These are phyloP conservation scores for Diabrotica balteata DNA, from an alignment of 2,888 invertebrate genomes.

Conservation along the genomic window DNA sequence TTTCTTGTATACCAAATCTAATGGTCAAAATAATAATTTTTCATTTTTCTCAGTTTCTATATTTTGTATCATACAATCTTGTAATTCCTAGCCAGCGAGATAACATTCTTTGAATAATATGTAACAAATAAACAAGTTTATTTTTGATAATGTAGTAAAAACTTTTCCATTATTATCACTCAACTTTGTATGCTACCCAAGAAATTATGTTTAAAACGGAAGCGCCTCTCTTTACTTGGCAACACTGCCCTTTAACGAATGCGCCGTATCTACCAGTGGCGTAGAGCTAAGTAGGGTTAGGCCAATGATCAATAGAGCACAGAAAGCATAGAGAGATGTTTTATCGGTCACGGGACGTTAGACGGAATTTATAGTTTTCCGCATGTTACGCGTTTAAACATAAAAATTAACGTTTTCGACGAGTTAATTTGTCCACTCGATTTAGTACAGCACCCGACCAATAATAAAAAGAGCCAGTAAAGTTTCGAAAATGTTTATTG, in stretches of 20 bases:
- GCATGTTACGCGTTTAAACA: constrained; percentile 10
- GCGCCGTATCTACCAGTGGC: constrained; percentile 12
- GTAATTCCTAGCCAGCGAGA: no score
- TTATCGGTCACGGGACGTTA: constrained; percentile 10
- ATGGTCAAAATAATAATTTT: no score
- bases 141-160: no score
- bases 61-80: no score
- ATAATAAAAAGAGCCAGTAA: constrained; percentile 5
- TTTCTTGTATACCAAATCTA: no score
- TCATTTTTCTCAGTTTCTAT: no score
- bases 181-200: no score
- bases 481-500: background rate
- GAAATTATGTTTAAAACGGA: no score
- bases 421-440: constrained; percentile 4
- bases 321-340: constrained; percentile 1
- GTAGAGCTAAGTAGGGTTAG: background rate
- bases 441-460: background rate
- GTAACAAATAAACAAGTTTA: no score
- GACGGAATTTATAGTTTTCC: constrained; percentile 11
- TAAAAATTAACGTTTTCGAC: constrained; percentile 11
- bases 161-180: no score
- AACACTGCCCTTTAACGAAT: background rate
- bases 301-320: constrained; percentile 7
- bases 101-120: no score
- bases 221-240: background rate